phyloP scores from a whole-genome alignment of 2,113 vertebrate genomes.

The Mesocricetus auratus region DNA sequence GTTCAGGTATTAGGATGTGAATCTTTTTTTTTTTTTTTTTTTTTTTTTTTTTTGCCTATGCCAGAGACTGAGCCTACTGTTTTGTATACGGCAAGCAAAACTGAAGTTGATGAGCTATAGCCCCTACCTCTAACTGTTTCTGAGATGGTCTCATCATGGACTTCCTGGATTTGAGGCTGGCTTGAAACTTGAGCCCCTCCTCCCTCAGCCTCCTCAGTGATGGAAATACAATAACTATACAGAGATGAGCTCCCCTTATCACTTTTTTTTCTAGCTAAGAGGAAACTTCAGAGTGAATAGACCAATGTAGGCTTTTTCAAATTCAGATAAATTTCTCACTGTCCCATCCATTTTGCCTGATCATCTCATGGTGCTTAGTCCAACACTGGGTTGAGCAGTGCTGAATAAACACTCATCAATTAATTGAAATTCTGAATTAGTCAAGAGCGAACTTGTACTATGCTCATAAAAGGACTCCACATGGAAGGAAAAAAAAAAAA shows the following conservation, averaged over 20 bases:
- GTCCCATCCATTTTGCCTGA: background rate
- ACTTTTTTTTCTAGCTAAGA: background rate
- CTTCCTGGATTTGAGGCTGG: background rate
- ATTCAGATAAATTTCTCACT: background rate
- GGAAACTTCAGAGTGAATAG: background rate
- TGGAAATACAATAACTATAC: background rate
- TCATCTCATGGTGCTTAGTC: background rate
- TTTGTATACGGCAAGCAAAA: background rate
- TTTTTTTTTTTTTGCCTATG: background rate
- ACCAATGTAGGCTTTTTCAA: background rate
- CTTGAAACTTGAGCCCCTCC: background rate
- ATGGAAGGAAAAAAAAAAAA: background rate
- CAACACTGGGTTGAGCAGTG: background rate
- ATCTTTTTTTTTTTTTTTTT: background rate
- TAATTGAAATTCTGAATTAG: constrained; percentile 42
- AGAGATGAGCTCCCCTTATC: background rate
- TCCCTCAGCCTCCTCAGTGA: background rate
- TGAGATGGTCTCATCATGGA: background rate
- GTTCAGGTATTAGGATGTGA: background rate
- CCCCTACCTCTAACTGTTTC: background rate
- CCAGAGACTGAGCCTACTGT: no score
- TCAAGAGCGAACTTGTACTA: background rate
- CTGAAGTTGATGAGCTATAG: background rate
- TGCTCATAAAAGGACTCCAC: constrained; percentile 50
- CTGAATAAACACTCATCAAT: constrained; percentile 9